Conservation (phyloP, 2,888 invertebrate species). For the Acheta domesticus region DNA sequence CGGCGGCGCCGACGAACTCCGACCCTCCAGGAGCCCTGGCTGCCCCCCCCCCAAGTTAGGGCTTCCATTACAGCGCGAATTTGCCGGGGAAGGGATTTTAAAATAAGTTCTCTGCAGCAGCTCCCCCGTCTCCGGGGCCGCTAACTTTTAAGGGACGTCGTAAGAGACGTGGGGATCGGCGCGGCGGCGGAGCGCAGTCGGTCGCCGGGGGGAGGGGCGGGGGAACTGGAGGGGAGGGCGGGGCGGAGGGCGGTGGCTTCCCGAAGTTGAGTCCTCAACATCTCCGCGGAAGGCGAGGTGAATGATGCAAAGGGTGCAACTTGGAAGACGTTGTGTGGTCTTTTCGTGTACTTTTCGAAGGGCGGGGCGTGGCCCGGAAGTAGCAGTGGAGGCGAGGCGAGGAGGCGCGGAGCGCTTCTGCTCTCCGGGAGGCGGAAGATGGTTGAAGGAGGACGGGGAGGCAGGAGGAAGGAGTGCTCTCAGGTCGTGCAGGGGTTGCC, state of each 20-base stretch:
- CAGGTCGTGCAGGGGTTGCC: no score
- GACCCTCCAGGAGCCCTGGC: not conserved
- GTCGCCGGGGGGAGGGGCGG: no score
- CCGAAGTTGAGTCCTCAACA: not conserved
- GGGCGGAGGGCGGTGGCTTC: not conserved
- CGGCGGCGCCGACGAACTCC: not conserved
- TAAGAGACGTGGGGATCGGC: no score
- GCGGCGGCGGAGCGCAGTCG: no score
- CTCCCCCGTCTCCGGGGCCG: not conserved
- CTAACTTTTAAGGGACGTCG: constrained; percentile 11
- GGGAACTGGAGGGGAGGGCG: no score
- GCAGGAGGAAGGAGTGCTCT: no score
- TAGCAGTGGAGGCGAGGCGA: not conserved
- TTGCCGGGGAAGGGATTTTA: not conserved
- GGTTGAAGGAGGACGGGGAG: no score
- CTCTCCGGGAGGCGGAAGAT: no score
- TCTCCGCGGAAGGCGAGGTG: not conserved
- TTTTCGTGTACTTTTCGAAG: constrained; percentile 18
- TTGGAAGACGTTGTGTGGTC: constrained; percentile 11
- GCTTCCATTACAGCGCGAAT: constrained; percentile 8
- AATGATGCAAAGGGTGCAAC: constrained; percentile 18
- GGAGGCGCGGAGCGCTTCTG: not conserved
- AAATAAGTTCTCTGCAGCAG: not conserved
- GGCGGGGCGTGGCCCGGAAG: not conserved
- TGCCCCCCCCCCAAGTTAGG: not conserved